Evolutionary conservation across 1,140 invertebrate genomes (phyloP).

Genomic region (Megathymus violae): DNA sequence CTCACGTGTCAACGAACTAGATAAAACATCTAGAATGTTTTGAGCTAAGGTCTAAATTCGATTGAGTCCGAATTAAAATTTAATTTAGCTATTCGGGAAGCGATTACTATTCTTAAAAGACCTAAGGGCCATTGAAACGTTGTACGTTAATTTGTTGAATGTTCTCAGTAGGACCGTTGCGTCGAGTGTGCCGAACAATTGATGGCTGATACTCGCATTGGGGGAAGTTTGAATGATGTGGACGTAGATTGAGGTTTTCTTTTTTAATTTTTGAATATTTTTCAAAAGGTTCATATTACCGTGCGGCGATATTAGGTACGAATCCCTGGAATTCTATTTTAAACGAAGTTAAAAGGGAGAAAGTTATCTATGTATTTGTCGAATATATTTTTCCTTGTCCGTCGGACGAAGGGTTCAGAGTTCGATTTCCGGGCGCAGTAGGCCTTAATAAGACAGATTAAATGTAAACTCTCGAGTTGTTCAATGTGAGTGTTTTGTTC

Average conservation of each 20-base stretch:
- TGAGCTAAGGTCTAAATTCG: background rate
- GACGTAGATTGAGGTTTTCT: background rate
- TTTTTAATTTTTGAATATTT: background rate
- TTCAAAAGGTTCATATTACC: background rate
- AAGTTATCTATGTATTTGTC: background rate
- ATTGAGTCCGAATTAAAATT: conserved; percentile 2
- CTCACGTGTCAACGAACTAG: conserved; percentile 14
- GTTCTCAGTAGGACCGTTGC: conserved; percentile 13
- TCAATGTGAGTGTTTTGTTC: too few relatives aligned
- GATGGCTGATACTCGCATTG: conserved; percentile 24
- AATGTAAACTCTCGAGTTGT: too few relatives aligned
- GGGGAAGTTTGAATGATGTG: conserved; percentile 25
- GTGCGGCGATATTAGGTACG: conserved; percentile 9
- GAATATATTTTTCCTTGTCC: background rate
- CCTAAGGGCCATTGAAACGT: conserved; percentile 32
- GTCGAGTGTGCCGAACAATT: conserved; percentile 26
- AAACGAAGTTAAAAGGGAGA: background rate
- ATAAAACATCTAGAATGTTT: conserved; percentile 1
- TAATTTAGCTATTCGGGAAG: conserved; percentile 32
- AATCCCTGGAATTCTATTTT: conserved; percentile 8
- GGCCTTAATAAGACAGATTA: too few relatives aligned
- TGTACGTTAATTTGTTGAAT: conserved; percentile 37
- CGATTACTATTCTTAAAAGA: conserved; percentile 38
- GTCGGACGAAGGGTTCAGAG: too few relatives aligned
- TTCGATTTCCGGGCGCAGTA: too few relatives aligned